Evolutionary conservation across 2,888 invertebrate genomes (phyloP), one percentile per base, ranked within the genome.

Genomic region (Smittia sp.): DNA sequence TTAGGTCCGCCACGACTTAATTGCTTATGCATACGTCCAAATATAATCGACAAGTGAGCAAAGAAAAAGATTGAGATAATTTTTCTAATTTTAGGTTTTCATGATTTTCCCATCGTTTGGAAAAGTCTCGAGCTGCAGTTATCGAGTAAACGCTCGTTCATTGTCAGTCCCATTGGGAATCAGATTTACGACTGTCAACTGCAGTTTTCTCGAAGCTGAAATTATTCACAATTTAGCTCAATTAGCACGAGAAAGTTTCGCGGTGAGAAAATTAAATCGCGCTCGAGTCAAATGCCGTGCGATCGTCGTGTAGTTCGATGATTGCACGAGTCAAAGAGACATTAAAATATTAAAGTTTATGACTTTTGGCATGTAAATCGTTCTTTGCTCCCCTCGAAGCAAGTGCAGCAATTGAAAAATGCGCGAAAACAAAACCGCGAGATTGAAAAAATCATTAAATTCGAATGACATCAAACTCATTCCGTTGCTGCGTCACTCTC

Each of bases 321-420:
- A 46, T 46, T 46, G 46, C 46, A 46, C 11, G 20, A 58, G 58
- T 20, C 18, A 58, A 2, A 63, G 15, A 63, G n/a, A 63, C 63
- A 63, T 63, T 25, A 63, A 63, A 63, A 63, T 63, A 25, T 63
- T 25, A 63, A 63, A 63, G 4, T 63, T 63, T 63, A 63, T 25
- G 63, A 63, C 63, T 63, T 25, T 63, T 63, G 63, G 63, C 63
- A 63, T 63, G 63, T 63, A 63, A 63, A 63, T 25, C 25, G 63
- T 63, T 63, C 63, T n/a, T 24, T 63, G 25, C 27, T 58, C 22
- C 22, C 18, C 22, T 24, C 27, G 15, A 63, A 27, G n/a, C 24
- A 63, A 63, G n/a, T 63, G 9, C 18, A 18, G 22, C 13, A 58
- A 13, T 22, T 22, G 11, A 7, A n/a, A 20, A 58, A 18, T 46